These are phyloP conservation scores for Parazoanthus atlanticus DNA, from an alignment of 92 coral and sea anemone genomes.

Conservation along the genomic window DNA sequence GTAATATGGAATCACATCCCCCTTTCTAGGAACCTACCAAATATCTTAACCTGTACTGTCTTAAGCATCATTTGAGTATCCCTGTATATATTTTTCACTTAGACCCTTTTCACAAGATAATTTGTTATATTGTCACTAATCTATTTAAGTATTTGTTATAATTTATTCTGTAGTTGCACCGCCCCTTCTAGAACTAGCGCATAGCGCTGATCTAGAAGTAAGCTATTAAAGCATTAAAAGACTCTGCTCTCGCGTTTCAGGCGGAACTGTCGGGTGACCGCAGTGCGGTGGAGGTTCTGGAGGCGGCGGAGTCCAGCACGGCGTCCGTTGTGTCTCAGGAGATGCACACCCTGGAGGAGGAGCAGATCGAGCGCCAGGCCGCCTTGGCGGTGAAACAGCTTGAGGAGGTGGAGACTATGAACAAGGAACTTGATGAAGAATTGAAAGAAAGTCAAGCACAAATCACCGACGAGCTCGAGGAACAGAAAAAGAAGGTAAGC, in stretches of 20 bases:
- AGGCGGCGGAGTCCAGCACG: conserved; percentile 73
- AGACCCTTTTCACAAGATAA: too few relatives aligned
- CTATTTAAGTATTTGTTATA: too few relatives aligned
- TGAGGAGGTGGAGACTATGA: conserved; percentile 65
- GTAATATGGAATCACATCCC: too few relatives aligned
- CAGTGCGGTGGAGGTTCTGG: conserved; percentile 81
- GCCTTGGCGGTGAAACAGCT: conserved; percentile 79
- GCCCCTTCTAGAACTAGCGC: too few relatives aligned
- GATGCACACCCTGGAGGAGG: conserved; percentile 69
- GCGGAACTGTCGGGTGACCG: conserved; percentile 86
- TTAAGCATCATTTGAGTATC: too few relatives aligned
- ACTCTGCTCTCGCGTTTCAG: conserved; percentile 41
- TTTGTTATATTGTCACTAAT: too few relatives aligned
- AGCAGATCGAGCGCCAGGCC: conserved; percentile 79
- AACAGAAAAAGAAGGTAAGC: conserved; percentile 89
- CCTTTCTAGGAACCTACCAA: too few relatives aligned
- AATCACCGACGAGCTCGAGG: conserved; percentile 78
- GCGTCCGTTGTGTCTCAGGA: conserved; percentile 56
- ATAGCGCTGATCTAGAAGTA: too few relatives aligned
- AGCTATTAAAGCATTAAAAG: too few relatives aligned
- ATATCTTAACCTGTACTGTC: too few relatives aligned
- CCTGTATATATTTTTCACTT: too few relatives aligned
- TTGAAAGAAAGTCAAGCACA: conserved; percentile 54
- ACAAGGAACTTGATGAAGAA: conserved; percentile 65
- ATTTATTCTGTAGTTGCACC: too few relatives aligned